A percentile compares a stretch with the other conserved stretches of the same genome.
Evolutionary conservation across 2,888 invertebrate species (phyloP).

Genomic region (Drosophila subquinaria): DNA sequence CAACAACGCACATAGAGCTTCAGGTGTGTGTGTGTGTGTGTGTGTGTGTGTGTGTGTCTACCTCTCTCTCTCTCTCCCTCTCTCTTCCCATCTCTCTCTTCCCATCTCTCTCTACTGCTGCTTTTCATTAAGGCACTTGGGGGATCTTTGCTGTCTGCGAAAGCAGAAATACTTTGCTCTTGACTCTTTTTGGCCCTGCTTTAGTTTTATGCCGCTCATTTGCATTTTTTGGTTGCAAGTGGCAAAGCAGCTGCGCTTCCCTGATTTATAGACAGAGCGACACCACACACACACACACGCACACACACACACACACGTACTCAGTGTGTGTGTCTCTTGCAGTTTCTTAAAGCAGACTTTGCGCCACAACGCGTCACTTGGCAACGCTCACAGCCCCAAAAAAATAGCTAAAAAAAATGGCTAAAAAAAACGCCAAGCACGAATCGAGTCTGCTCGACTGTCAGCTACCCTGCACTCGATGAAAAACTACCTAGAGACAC

Average conservation of each 20-base stretch:
- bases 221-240: slow-evolving; percentile 70
- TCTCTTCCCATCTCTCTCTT: slow-evolving; percentile 1
- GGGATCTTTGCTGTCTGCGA: slow-evolving; percentile 70
- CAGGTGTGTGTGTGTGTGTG: slow-evolving; percentile 7
- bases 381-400: slow-evolving; percentile 37
- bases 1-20: slow-evolving; percentile 65
- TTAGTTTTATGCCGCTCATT: slow-evolving; percentile 70
- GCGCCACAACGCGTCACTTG: slow-evolving; percentile 30
- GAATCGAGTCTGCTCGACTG: neutral
- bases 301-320: neutral
- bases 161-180: neutral
- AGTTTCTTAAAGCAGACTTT: slow-evolving; percentile 53
- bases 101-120: slow-evolving; percentile 44
- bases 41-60: neutral
- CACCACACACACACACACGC: slow-evolving; percentile 6
- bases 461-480: neutral
- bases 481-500: too few species aligned
- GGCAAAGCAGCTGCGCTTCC: slow-evolving; percentile 34
- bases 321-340: slow-evolving; percentile 32
- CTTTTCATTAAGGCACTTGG: slow-evolving; percentile 78
- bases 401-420: slow-evolving; percentile 18
- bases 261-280: slow-evolving; percentile 54
- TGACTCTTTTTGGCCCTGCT: slow-evolving; percentile 20
- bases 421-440: neutral
- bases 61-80: neutral